Base-by-base conservation (phyloP, 2,113 vertebrate species). In the Rhagologus leucostigma region DNA sequence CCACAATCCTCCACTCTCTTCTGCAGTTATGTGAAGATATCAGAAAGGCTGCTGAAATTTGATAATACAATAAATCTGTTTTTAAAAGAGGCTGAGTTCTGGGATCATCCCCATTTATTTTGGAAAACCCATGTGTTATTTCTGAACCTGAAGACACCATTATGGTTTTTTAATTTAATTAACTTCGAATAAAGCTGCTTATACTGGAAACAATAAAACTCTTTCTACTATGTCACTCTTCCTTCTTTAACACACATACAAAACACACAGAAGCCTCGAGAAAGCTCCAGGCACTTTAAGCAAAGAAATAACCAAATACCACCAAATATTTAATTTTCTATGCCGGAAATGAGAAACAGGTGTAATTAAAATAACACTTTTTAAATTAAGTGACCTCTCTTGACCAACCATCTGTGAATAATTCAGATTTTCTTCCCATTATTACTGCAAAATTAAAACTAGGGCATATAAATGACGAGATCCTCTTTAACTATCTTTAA, bases 321-420 rank as follows among this genome's bases (percentile, higher is more conserved):
- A 96, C 97, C 96, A 97, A 98, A 98, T 98, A 98, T 98, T 98
- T 98, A 97, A 98, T 98, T 98, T 98, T 97, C 94, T 93, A 94
- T 97, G 93, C 97, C 79, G 75, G 97, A 98, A 98, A 98, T 97
- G 97, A 98, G 98, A 98, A 98, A 98, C 98, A 98, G 98, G 98
- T 98, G 91, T 98, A 98, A 98, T 98, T 98, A 98, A 98, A 98
- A 97, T 97, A 98, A 98, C 98, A 98, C 96, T 98, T 98, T 98
- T 98, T 98, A 98, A 98, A 98, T 98, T 98, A 98, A 98, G 98
- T 98, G 98, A 98, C 98, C 98, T 98, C 97, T 98, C 97, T 98
- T 98, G 98, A 98, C 98, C 98, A 98, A 96, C 96, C 98, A 98
- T 98, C 98, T 98, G 98, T 98, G 98, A 98, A 98, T 98, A 98